Evolutionary conservation across 2,888 invertebrate genomes (phyloP).

Genomic region (Phasia obesa): DNA sequence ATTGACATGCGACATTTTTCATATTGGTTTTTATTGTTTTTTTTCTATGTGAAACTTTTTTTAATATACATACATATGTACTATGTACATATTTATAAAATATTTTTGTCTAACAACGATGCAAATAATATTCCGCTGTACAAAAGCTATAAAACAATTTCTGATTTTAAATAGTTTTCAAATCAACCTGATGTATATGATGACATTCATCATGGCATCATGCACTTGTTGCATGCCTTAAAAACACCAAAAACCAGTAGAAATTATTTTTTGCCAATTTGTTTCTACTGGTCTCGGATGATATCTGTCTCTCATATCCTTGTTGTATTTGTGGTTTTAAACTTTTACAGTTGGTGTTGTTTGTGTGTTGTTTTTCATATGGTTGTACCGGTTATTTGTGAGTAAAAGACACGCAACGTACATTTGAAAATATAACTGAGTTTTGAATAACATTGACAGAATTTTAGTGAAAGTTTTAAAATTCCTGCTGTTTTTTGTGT

Average conservation of each 20-base stretch:
- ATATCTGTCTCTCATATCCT: slow-evolving; percentile 50
- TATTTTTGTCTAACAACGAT: too few species aligned
- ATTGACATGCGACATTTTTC: too few species aligned
- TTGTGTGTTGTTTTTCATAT: slow-evolving; percentile 43
- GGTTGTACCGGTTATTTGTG: slow-evolving; percentile 40
- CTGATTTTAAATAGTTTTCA: slow-evolving; percentile 32
- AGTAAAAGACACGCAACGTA: slow-evolving; percentile 48
- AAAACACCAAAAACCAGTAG: slow-evolving; percentile 24
- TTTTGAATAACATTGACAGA: slow-evolving; percentile 57
- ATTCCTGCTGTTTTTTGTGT: neutral
- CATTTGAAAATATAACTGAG: slow-evolving; percentile 58
- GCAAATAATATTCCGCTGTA: too few species aligned
- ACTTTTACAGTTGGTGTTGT: slow-evolving; percentile 22
- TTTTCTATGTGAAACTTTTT: too few species aligned
- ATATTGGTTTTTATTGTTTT: too few species aligned
- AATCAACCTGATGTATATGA: neutral
- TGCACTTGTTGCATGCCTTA: slow-evolving; percentile 49
- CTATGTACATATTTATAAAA: too few species aligned
- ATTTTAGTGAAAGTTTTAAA: slow-evolving; percentile 59
- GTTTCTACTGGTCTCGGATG: slow-evolving; percentile 43
- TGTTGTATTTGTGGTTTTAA: slow-evolving; percentile 50
- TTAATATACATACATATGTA: too few species aligned
- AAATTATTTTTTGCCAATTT: slow-evolving; percentile 53
- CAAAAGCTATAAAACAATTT: slow-evolving; percentile 17
- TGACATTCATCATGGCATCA: neutral